Percentiles rank a stretch among this genome's conserved stretches.
Conservation (phyloP, 2,888 invertebrate genomes). For the Megamerina dolium region DNA sequence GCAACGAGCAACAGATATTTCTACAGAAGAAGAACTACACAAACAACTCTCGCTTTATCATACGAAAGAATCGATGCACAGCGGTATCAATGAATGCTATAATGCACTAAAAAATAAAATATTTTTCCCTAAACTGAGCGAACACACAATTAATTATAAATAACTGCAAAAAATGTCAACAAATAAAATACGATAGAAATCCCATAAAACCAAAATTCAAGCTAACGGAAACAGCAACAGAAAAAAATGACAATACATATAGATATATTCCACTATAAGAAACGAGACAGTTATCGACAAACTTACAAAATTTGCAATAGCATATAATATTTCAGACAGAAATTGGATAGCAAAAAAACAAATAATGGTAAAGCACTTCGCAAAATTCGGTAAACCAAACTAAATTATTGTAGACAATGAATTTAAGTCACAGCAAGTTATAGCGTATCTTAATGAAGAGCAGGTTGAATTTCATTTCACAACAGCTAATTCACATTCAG, state of each 20-base stretch:
- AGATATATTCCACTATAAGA: background rate
- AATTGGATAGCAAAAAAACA: conserved; percentile 5
- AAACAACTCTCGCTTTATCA: conserved; percentile 9
- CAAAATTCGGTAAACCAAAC: conserved; percentile 16
- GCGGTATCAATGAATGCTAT: conserved; percentile 16
- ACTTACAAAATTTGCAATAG: conserved; percentile 12
- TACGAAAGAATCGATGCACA: conserved; percentile 7
- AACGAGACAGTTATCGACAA: conserved; percentile 13
- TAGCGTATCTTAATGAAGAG: conserved; percentile 7
- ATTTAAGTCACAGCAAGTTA: conserved; percentile 11
- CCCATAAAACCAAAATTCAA: conserved; percentile 14
- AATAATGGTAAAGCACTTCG: conserved; percentile 12
- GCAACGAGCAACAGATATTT: conserved; percentile 9
- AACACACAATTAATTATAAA: conserved; percentile 12
- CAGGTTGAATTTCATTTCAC: conserved; percentile 12
- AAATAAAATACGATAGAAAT: conserved; percentile 15
- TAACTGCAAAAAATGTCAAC: conserved; percentile 9
- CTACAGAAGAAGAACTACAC: conserved; percentile 15
- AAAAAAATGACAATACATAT: conserved; percentile 9
- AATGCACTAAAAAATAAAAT: conserved; percentile 17
- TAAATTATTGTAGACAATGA: conserved; percentile 15
- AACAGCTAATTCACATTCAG: conserved; percentile 12
- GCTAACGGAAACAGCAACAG: conserved; percentile 14
- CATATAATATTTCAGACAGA: conserved; percentile 7
- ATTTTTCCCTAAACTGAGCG: conserved; percentile 9